Conservation (phyloP, 2,113 vertebrate genomes). For the Syrrhaptes paradoxus region DNA sequence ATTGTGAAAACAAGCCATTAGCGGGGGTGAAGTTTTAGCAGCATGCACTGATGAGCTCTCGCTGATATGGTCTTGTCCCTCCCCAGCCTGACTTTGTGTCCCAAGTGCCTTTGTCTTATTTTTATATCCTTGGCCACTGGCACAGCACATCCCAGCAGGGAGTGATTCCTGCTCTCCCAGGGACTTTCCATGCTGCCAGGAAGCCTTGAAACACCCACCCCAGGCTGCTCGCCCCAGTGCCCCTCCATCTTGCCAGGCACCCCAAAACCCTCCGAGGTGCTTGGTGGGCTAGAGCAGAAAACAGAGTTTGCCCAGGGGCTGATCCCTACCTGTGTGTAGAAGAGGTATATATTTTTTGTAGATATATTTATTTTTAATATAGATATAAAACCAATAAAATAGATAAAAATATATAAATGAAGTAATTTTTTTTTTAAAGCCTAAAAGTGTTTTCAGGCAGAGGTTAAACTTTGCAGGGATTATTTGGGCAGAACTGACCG, state of each 20-base stretch:
- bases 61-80: not conserved
- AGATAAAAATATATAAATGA: no score
- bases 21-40: not conserved
- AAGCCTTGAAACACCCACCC: not conserved
- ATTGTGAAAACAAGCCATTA: not conserved
- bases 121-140: not conserved
- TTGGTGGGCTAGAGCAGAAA: not conserved
- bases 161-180: not conserved
- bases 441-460: not conserved
- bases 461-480: not conserved
- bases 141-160: not conserved
- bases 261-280: not conserved
- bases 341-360: not conserved
- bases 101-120: not conserved
- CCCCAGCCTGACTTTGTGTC: not conserved
- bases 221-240: accelerated
- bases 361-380: no score
- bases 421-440: not conserved
- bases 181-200: not conserved
- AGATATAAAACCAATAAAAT: no score
- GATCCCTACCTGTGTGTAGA: not conserved
- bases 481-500: not conserved
- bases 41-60: not conserved
- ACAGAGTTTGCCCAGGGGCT: not conserved
- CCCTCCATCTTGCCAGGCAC: not conserved